A percentile compares a stretch with the other conserved stretches of the same genome.
Evolutionary conservation across 64 coral and sea anemone genomes (phyloP).

Genomic region (Exaiptasia diaphana): DNA sequence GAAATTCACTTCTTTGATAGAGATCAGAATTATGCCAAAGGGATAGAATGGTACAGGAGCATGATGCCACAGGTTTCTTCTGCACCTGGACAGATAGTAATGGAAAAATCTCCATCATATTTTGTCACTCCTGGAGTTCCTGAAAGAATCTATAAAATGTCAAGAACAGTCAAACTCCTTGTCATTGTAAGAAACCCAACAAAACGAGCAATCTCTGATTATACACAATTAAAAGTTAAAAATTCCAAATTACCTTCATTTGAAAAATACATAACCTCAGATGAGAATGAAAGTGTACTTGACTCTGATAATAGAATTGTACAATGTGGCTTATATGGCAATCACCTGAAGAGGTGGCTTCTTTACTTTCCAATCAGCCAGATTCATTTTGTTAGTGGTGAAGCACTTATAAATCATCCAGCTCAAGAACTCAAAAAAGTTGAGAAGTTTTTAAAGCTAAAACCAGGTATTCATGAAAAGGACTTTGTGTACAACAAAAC

Average conservation of each 20-base stretch:
- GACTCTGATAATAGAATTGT: conserved; percentile 18
- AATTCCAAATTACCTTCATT: conserved; percentile 18
- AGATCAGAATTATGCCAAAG: conserved; percentile 40
- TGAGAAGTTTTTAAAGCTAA: conserved; percentile 58
- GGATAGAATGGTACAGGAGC: conserved; percentile 58
- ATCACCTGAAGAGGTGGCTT: conserved; percentile 49
- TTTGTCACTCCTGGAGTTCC: conserved; percentile 50
- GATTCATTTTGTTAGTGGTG: conserved; percentile 84
- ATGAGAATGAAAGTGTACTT: background rate
- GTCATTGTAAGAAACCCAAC: conserved; percentile 78
- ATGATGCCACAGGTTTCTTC: conserved; percentile 43
- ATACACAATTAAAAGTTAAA: conserved; percentile 57
- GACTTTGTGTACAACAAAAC: conserved; percentile 62
- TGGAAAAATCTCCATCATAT: conserved; percentile 73
- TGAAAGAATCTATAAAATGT: conserved; percentile 45
- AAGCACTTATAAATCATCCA: conserved; percentile 50
- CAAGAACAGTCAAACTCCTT: conserved; percentile 50
- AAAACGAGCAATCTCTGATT: conserved; percentile 75
- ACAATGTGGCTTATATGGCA: conserved; percentile 57
- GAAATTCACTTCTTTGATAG: conserved; percentile 69
- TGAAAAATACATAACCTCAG: conserved; percentile 37
- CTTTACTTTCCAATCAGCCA: conserved; percentile 56
- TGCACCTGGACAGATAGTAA: background rate
- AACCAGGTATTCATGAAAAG: conserved; percentile 41
- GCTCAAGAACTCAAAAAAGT: conserved; percentile 44